Base-by-base conservation (phyloP, 2,888 invertebrate genomes). In the Herminia tarsipennalis region DNA sequence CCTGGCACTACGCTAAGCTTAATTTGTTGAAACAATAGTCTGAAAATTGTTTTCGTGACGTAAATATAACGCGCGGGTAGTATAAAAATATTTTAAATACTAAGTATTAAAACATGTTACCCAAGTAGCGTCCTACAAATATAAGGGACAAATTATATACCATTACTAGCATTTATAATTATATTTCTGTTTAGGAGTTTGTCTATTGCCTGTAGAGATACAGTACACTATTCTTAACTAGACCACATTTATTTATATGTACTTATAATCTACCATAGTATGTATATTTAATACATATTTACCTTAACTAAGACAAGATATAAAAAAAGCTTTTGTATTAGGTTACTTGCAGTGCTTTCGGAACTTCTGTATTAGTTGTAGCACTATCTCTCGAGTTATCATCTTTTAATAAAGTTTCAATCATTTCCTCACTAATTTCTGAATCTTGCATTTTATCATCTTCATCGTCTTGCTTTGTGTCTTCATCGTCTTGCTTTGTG, bases 361-460 rank as follows among this genome's bases (percentile, higher is more conserved):
- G 29, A 37, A 51, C 55, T 36, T 68, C 70, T 28, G 54, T 30
- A 59, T 44, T 58, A 14, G 56, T 36, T 27, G 48, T 35, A 18
- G 53, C 18, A 35, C 62, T 57, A 39, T 56, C 73, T 16, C 56
- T 69, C 41, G 57, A 55, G 45, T 64, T 73, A 48, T 83, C 82
- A 50, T 78, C 85, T 52, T 82, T 81, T 37, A 88, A 65, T 37
- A 87, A 71, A 45, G 68, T 78, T 49, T 88, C 81, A 50, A 86
- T 86, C 69, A 82, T 70, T 53, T 88, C 84, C 22, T 85, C 84
- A 60, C 79, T 84, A 68, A 83, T 82, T 56, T 87, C 88, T 32
- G 73, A 29, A 49, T 83, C 84, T 43, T 80, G 73, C 16, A 51
- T 52, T 62, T 79, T 77, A 29, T 73, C 70, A 32, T 54, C 70